Evolutionary conservation across 2,888 invertebrate species (phyloP), one percentile per base, ranked within the genome.

Genomic region (Matsumyia berberina): DNA sequence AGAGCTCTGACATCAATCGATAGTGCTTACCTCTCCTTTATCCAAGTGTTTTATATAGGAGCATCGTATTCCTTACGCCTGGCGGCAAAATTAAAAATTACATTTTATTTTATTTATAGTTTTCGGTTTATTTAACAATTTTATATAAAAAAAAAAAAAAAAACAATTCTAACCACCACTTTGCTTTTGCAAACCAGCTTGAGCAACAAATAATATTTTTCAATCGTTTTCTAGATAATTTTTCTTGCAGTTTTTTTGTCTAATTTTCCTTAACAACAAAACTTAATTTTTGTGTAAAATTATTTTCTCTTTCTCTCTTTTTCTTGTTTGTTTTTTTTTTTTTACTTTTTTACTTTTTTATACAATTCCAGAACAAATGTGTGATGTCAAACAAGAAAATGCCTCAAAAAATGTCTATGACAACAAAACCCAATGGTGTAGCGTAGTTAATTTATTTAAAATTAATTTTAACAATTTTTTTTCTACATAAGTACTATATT

Each of bases 301-400:
- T 24, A 4, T 24, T 51, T 78, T 9, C 39, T 74, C 51, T 85
- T 9, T 76, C 51, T 44, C 76, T 85, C 64, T 78, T 77, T 74
- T 77, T 19, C 81, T 77, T 62, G 69, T 55, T 83, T 86, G 86
- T 57, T 86, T 62, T 82, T 86, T 87, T 62, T 87, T 78, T 83
- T 78, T 67, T 78, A 81, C 76, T 67, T 66, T 53, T 77, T 58
- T 83, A 72, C 87, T 76, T 74, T 73, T 37, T 66, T 60, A 15
- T 67, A 69, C 69, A 86, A 80, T 89, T 90, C 72, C 90, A 91
- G 91, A 90, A 91, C 91, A 89, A 90, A 90, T 91, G 91, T 91
- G 90, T 91, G 91, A 91, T 91, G 90, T 87, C 90, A 86, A 87
- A 82, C 87, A 88, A 87, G 87, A 89, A 90, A 87, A 88, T 88